Base-by-base conservation (phyloP, 2,797 vertebrate species). In the Lates japonicus region DNA sequence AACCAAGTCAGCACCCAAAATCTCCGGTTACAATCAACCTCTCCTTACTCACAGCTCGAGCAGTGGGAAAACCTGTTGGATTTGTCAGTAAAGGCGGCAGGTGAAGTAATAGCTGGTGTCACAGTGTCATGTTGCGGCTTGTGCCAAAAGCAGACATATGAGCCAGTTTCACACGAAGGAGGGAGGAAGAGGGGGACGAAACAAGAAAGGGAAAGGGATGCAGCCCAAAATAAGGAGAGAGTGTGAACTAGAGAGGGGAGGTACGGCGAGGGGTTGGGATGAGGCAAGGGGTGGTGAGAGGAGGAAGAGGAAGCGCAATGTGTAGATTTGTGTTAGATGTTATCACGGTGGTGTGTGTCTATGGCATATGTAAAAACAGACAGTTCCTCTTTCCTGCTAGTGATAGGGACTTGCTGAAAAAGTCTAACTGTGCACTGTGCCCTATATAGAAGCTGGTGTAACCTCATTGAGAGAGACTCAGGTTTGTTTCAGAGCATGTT, bases 51-150 rank as follows among this genome's bases (percentile, higher is more conserved):
- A 39, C 31, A 9, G 76, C 67, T 35, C 35, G 54, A 42, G 59
- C 76, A 90, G 90, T 63, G 76, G 92, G 74, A 55, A 65, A 94
- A 95, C 95, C 94, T 90, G 95, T 95, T 94, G 74, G 87, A 83
- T 89, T 62, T 90, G 91, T 90, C 85, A 90, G 87, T 90, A 92
- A 89, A 92, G 92, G 88, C 84, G 44, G 87, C 86, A 72, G 92
- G 88, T 95, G 94, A 94, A 94, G 94, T 93, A 94, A 95, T 87
- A 88, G 88, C 78, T 63, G 85, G 73, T 88, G 91, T 92, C 92
- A 90, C 83, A 60, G 92, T 92, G 87, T 95, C 94, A 4, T 95
- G 95, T 95, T 95, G 90, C 90, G 63, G 90, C 95, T 93, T 96
- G 95, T 61, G 92, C 82, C 6, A 69, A 76, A 81, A 90, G 86